These are phyloP conservation scores for Paracentrotus lividus DNA, from an alignment of 53 echinoderm and acorn worm genomes.

Conservation along the genomic window DNA sequence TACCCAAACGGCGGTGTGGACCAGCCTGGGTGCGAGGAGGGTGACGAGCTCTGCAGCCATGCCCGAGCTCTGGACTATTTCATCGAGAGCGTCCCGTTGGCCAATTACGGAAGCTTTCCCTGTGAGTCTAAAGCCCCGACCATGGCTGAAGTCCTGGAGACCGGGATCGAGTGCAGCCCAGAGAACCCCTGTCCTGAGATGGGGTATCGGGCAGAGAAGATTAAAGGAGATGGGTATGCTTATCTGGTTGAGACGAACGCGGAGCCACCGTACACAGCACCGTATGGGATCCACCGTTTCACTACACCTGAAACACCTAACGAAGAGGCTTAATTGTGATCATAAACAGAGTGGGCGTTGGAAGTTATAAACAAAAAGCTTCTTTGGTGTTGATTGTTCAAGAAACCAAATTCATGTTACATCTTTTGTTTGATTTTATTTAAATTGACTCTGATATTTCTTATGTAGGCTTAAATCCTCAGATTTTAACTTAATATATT, in stretches of 20 bases:
- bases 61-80: constrained; percentile 22
- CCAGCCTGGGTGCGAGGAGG: constrained; percentile 7
- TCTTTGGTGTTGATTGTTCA: too few species aligned
- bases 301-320: too few species aligned
- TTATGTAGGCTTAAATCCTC: too few species aligned
- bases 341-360: too few species aligned
- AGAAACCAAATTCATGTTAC: too few species aligned
- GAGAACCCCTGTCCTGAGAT: constrained; percentile 13
- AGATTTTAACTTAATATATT: too few species aligned
- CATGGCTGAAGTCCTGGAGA: background rate
- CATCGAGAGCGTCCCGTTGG: constrained; percentile 14
- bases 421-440: too few species aligned
- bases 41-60: constrained; percentile 17
- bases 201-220: constrained; percentile 2
- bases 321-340: too few species aligned
- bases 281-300: background rate
- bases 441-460: too few species aligned
- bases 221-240: background rate
- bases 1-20: background rate
- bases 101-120: background rate
- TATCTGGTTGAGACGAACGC: background rate
- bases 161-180: background rate
- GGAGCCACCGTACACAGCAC: background rate
- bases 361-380: too few species aligned
- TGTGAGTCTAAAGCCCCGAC: background rate